Evolutionary conservation across 2,113 vertebrate species (phyloP).

Genomic region (Periophthalmus modestus): DNA sequence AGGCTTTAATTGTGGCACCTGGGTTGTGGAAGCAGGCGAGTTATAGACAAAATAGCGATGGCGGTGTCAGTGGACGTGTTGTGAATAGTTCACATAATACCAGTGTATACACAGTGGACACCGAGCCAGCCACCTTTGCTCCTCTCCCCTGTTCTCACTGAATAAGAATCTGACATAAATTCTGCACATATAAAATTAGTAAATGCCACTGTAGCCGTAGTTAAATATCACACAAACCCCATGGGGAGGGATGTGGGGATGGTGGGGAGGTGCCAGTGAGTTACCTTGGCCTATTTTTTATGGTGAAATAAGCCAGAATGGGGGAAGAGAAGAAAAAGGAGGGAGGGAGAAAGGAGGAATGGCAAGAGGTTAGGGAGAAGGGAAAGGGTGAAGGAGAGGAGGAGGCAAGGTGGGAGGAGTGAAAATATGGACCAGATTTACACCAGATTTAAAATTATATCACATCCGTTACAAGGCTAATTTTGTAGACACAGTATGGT

Average conservation of each 20-base stretch:
- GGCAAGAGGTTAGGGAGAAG: conserved; percentile 40
- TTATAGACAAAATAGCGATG: conserved; percentile 79
- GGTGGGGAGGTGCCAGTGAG: conserved; percentile 37
- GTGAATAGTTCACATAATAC: conserved; percentile 85
- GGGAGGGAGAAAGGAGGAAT: conserved; percentile 29
- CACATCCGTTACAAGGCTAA: conserved; percentile 56
- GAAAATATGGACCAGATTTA: conserved; percentile 39
- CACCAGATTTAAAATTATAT: conserved; percentile 66
- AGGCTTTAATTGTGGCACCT: conserved; percentile 80
- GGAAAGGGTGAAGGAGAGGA: conserved; percentile 38
- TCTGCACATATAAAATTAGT: conserved; percentile 88
- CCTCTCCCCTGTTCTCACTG: conserved; percentile 76
- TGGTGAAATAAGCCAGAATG: neutral
- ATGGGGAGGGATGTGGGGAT: conserved; percentile 53
- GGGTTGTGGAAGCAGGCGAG: conserved; percentile 56
- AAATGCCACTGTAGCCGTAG: conserved; percentile 86
- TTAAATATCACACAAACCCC: conserved; percentile 85
- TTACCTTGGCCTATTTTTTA: conserved; percentile 74
- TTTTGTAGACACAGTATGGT: conserved; percentile 47
- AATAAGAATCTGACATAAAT: conserved; percentile 85
- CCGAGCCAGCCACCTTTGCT: conserved; percentile 79
- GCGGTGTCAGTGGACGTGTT: conserved; percentile 79
- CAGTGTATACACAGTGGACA: conserved; percentile 84
- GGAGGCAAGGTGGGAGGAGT: conserved; percentile 27
- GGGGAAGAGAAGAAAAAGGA: conserved; percentile 19